Evolutionary conservation across 2,797 vertebrate species (phyloP).

Genomic region (Anniella stebbinsi): DNA sequence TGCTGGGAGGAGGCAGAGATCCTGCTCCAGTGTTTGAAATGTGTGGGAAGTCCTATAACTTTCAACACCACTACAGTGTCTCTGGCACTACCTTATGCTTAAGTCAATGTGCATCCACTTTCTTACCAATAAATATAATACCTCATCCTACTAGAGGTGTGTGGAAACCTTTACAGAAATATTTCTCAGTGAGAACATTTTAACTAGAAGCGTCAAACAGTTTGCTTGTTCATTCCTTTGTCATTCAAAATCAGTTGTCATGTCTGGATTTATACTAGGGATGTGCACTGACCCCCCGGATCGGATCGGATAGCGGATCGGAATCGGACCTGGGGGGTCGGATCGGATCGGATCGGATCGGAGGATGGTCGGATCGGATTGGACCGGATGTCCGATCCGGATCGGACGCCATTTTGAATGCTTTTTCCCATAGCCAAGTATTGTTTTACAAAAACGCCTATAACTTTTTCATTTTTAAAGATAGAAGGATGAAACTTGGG

Average conservation of each 20-base stretch:
- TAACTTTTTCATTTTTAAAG: too few species aligned
- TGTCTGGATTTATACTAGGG: background rate
- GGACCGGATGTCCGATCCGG: too few species aligned
- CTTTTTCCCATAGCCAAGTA: too few species aligned
- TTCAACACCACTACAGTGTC: background rate
- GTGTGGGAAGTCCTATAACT: conserved; percentile 19
- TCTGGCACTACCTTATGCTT: conserved; percentile 20
- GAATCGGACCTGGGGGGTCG: too few species aligned
- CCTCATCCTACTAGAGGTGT: background rate
- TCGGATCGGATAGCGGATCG: too few species aligned
- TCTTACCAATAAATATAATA: conserved; percentile 1
- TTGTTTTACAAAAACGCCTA: too few species aligned
- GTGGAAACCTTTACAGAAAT: background rate
- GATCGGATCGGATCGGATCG: too few species aligned
- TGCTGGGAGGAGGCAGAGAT: too few species aligned
- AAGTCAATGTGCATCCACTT: conserved; percentile 31
- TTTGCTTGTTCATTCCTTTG: background rate
- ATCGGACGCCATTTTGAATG: too few species aligned
- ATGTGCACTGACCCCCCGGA: too few species aligned
- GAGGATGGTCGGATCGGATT: too few species aligned
- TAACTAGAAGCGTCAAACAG: background rate
- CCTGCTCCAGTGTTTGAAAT: background rate
- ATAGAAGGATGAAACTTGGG: too few species aligned
- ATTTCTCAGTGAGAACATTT: conserved; percentile 36
- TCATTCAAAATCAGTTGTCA: background rate